Evolutionary conservation across 2,888 invertebrate genomes (phyloP).

Genomic region (Andrena chrysosceles): DNA sequence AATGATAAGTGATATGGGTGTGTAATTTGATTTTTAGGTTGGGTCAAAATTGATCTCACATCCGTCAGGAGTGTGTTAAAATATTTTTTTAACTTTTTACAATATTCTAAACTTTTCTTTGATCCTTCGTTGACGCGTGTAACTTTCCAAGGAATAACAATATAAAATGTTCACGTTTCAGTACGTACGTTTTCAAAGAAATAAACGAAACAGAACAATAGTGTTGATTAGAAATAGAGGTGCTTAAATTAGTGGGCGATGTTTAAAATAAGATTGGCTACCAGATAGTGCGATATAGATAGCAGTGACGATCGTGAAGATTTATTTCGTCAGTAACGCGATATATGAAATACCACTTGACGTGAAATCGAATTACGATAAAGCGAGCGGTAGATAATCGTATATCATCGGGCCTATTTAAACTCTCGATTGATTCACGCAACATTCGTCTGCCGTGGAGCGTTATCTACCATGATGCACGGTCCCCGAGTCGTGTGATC

Average conservation of each 20-base stretch:
- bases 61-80: no score
- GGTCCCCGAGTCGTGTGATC: conserved; percentile 19
- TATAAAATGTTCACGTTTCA: not conserved
- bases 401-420: not conserved
- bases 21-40: no score
- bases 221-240: not conserved
- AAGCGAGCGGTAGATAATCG: not conserved
- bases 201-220: not conserved
- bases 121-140: no score
- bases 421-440: not conserved
- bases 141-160: not conserved
- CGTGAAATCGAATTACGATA: not conserved
- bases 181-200: no score
- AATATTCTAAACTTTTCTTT: no score
- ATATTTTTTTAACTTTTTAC: no score
- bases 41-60: no score
- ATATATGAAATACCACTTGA: not conserved
- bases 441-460: not conserved
- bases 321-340: not conserved
- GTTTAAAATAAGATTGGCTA: not conserved
- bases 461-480: conserved; percentile 21
- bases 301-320: not conserved
- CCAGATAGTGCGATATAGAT: not conserved
- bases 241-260: not conserved
- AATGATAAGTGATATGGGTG: no score